phyloP scores from a whole-genome alignment of 2,113 vertebrate genomes.

The Promerops cafer region DNA sequence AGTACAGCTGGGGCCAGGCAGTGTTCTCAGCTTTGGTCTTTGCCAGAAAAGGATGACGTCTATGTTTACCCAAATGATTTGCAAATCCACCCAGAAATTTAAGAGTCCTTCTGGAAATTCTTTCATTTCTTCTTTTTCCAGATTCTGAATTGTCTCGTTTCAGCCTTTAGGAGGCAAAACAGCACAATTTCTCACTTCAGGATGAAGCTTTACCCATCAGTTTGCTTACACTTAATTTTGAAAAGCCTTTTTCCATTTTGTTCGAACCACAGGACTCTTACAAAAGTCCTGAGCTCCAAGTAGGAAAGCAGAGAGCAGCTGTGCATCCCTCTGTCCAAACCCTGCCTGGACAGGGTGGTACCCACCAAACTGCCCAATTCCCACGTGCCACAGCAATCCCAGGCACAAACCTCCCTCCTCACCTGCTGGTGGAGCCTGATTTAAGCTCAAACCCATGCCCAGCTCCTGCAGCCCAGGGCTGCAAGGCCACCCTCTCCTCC shows the following conservation, averaged over 20 bases:
- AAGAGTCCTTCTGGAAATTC: background rate
- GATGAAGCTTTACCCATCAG: background rate
- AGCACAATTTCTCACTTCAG: background rate
- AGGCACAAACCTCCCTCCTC: background rate
- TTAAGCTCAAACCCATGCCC: fast-evolving
- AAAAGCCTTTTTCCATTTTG: background rate
- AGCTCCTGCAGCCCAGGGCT: background rate
- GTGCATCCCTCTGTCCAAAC: background rate
- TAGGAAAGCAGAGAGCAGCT: background rate
- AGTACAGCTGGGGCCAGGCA: background rate
- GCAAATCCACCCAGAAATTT: constrained; percentile 24
- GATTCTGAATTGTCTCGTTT: background rate
- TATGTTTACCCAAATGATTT: background rate
- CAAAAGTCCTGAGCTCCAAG: background rate
- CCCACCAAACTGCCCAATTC: background rate
- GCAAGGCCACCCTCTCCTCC: background rate
- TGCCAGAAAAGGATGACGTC: background rate
- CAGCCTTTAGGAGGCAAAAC: constrained; percentile 58
- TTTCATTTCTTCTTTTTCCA: background rate
- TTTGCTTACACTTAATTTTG: background rate
- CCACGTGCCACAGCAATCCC: fast-evolving
- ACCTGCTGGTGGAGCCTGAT: background rate
- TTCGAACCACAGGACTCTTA: background rate
- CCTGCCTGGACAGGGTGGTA: background rate
- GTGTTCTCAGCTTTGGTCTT: background rate